Evolutionary conservation across 2,113 vertebrate genomes (phyloP).

Genomic region (Lycaon pictus): DNA sequence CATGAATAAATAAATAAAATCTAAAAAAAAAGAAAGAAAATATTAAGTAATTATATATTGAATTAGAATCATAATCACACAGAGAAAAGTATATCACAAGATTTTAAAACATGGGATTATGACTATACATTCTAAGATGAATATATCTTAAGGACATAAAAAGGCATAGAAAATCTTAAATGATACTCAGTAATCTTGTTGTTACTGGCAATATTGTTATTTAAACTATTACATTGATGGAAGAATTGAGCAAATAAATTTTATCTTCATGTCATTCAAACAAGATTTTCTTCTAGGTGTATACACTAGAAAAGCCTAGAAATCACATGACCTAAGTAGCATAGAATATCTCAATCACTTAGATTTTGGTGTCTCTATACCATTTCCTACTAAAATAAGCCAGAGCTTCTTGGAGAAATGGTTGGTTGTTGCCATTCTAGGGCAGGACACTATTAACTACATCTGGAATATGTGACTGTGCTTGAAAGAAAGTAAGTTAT

Average conservation of each 20-base stretch:
- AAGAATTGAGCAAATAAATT: background rate
- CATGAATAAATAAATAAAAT: no score
- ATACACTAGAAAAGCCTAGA: background rate
- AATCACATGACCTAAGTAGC: background rate
- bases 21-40: background rate
- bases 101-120: background rate
- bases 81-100: background rate
- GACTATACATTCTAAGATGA: background rate
- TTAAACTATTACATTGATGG: background rate
- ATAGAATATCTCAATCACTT: background rate
- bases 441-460: background rate
- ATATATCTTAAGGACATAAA: background rate
- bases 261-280: background rate
- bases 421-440: background rate
- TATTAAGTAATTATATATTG: background rate
- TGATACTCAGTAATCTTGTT: background rate
- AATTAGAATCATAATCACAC: background rate
- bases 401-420: background rate
- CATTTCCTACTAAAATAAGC: background rate
- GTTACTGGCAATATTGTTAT: background rate
- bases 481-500: background rate
- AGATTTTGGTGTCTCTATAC: background rate
- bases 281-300: background rate
- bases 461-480: background rate
- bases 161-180: background rate